Base-by-base conservation (phyloP, 2,888 invertebrate species). In the Brachyptera risi region DNA sequence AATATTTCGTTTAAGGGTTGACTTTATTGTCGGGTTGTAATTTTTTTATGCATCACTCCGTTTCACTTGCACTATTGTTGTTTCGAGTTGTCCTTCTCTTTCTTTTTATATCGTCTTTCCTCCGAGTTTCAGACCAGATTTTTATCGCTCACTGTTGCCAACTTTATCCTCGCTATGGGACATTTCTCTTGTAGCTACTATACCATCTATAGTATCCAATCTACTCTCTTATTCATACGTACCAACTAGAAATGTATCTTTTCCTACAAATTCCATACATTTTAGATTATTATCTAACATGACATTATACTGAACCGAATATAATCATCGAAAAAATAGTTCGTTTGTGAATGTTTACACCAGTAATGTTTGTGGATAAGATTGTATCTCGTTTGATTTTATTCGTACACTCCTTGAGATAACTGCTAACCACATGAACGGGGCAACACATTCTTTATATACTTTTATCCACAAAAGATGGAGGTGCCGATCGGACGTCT, bases 1-100 rank as follows among this genome's bases (percentile, higher is more conserved):
- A 51, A 38, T 59, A 59, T 59, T 49, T 59, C 51, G 50, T 38
- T 51, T 47, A 59, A 54, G 51, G 37, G 59, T 35, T 38, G 51
- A 59, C 59, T 59, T 59, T 59, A 59, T 50, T 59, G 50, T 38
- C 7, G 23, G 26, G 51, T 26, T 37, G 50, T 42, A 35, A 23
- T 59, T 50, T 50, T 59, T 58, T 59, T 59, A 59, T 59, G 38
- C 59, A 44, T 47, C 19, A 31, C 21, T 50, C 40, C 37, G 54
- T 50, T 51, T 59, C 51, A 38, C 59, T 38, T 51, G 49, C 51
- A 40, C 40, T 40, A 31, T 38, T 61, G 44, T 51, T 58, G 40
- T 51, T 21, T 38, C 27, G n/a, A 15, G 15, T 61, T 21, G 31
- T 19, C 44, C 24, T 42, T 24, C 23, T 58, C 49, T 37, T 50